Evolutionary conservation across 2,113 vertebrate genomes (phyloP).

Genomic region (Antigone vipio): DNA sequence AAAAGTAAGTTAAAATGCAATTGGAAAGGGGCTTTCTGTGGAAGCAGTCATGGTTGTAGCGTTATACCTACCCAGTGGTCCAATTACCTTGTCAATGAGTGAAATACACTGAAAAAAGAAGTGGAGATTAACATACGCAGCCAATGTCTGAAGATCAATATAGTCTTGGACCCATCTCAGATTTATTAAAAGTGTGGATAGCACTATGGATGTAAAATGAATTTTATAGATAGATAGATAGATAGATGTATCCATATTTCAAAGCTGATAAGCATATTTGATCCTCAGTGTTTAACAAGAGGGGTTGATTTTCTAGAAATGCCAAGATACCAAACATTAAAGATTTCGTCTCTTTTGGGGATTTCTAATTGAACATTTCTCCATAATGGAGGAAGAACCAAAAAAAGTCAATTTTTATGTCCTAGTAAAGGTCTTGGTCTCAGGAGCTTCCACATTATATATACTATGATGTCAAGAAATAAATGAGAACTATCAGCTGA

Average conservation of each 20-base stretch:
- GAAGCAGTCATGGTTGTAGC: neutral
- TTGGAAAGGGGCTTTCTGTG: neutral
- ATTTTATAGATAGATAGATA: neutral
- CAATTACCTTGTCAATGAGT: slow-evolving; percentile 18
- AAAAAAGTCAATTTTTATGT: slow-evolving; percentile 1
- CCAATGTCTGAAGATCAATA: slow-evolving; percentile 22
- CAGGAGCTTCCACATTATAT: neutral
- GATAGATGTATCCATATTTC: neutral
- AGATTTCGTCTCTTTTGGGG: neutral
- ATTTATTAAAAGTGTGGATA: neutral
- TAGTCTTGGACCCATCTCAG: neutral
- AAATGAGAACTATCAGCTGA: neutral
- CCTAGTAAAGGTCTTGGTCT: neutral
- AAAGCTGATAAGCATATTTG: neutral
- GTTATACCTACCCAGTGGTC: neutral
- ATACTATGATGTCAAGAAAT: neutral
- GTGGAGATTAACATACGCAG: neutral
- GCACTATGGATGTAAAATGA: neutral
- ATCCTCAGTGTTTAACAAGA: neutral
- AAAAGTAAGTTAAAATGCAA: slow-evolving; percentile 2
- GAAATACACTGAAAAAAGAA: slow-evolving; percentile 20
- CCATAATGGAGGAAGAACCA: neutral
- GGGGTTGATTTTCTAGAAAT: neutral
- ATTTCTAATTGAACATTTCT: neutral
- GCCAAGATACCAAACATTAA: neutral